Evolutionary conservation across 2,888 invertebrate genomes (phyloP).

Genomic region (Morinoia aosen): DNA sequence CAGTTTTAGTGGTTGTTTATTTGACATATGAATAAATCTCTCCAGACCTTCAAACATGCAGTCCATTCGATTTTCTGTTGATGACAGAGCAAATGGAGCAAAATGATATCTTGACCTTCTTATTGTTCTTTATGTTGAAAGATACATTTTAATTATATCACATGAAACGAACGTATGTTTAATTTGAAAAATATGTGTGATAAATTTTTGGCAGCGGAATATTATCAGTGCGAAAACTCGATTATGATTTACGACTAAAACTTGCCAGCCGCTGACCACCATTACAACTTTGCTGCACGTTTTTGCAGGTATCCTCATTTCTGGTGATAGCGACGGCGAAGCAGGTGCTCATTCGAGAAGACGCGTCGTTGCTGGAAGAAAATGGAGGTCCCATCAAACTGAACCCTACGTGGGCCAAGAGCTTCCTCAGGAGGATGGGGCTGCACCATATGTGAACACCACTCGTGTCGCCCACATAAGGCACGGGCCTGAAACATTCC

Average conservation of each 20-base stretch:
- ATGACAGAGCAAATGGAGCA: neutral
- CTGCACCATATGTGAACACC: constrained; percentile 58
- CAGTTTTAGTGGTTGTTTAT: neutral
- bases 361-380: constrained; percentile 71
- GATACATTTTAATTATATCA: neutral
- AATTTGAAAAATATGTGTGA: neutral
- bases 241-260: neutral
- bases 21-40: neutral
- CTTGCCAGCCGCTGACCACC: neutral
- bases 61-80: neutral
- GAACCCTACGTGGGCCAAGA: constrained; percentile 72
- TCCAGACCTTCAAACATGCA: neutral
- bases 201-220: neutral
- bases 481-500: neutral
- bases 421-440: constrained; percentile 70
- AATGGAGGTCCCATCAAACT: constrained; percentile 72
- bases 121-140: neutral
- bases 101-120: neutral
- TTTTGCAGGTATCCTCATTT: constrained; percentile 69
- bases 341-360: constrained; percentile 71
- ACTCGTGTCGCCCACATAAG: neutral
- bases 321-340: constrained; percentile 71
- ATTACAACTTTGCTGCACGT: neutral
- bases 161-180: neutral
- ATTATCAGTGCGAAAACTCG: neutral